Evolutionary conservation across 92 coral and sea anemone species (phyloP), one percentile per base, ranked within the genome.

Genomic region (Porites evermanni): DNA sequence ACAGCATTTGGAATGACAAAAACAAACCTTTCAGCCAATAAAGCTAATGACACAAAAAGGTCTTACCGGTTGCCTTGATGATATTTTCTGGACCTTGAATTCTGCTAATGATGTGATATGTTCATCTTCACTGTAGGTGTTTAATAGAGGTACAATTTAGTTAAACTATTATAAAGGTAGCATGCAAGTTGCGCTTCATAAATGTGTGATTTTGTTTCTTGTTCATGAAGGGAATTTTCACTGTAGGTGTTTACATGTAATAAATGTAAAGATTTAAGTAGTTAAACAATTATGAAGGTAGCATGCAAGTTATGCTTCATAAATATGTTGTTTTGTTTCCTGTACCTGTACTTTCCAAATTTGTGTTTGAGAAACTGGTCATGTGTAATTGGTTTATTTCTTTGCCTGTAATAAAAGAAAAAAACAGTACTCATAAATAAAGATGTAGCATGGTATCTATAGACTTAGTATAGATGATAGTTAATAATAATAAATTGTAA

Each of bases 101-200:
- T 97, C 99, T n/a, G 99, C 98, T 82, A 95, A 72, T 63, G 99
- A 97, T 47, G 99, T 97, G 38, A 97, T 91, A 47, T 95, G 95
- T 68, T 90, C 93, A 86, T 97, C 99, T 86, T 97, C 99, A 87
- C 99, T 97, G 80, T 9, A 79, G 59, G 53, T 38, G 44, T 68
- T 26, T 26, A 21, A 23, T 23, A 38, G 0, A 38, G 47, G 47
- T 38, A 38, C 47, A 38, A 38, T 38, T 7, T 38, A 12, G 61
- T 11, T 8, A 56, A 56, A 56, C 0, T 9, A 56, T 56, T 2
- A 56, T 0, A 12, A 8, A 14, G 13, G 4, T 56, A 56, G 16
- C 61, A 11, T 56, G 61, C 14, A 56, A 56, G 16, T 3, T 56
- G 4, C 4, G 16, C 13, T 12, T 11, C 61, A 56, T 56, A 11